Evolutionary conservation across 2,113 vertebrate species (phyloP), one percentile per base, ranked within the genome.

Genomic region (Prochilodus magdalenae): DNA sequence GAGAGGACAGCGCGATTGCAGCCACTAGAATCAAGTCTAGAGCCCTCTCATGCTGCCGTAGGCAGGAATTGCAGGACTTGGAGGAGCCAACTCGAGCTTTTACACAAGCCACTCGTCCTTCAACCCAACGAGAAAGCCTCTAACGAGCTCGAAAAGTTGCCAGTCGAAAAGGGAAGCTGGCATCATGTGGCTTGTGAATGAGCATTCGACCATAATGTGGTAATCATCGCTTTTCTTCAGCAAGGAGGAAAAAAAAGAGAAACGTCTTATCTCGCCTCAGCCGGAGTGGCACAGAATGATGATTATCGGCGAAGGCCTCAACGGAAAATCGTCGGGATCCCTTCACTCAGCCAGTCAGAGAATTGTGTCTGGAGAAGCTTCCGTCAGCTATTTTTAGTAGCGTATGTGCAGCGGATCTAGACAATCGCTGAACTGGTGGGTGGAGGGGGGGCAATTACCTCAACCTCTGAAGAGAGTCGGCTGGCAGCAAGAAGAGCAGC

Each of bases 361-460:
- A 8, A 26, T 44, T 69, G 49, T 76, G 44, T 79, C 40, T 55
- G 26, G 63, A 36, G 44, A 49, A 63, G 74, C 59, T 75, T 47
- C 57, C 44, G 79, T 83, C 82, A 84, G 80, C 80, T 88, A 80
- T 89, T 88, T 87, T 86, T 86, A 79, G 81, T 86, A 79, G 81
- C 24, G 26, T 33, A 74, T 83, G 72, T 79, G 44, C 77, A 75
- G 80, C 74, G 79, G 83, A 86, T 83, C 70, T 82, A 84, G 71
- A 67, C 75, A 67, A 83, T 87, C 51, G 65, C 79, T 84, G 77
- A 65, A 83, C 81, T 85, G 75, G 49, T 76, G 57, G 55, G 78
- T 74, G 80, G 81, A 65, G 71, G 33, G 33, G 27, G 73, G 29
- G 73, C 84, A 89, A 87, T 87, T 89, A 86, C 86, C 82, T 86